A percentile compares a stretch with the other conserved stretches of the same genome.
phyloP scores from a whole-genome alignment of 1,140 invertebrate species.

The Centruroides vittatus region DNA sequence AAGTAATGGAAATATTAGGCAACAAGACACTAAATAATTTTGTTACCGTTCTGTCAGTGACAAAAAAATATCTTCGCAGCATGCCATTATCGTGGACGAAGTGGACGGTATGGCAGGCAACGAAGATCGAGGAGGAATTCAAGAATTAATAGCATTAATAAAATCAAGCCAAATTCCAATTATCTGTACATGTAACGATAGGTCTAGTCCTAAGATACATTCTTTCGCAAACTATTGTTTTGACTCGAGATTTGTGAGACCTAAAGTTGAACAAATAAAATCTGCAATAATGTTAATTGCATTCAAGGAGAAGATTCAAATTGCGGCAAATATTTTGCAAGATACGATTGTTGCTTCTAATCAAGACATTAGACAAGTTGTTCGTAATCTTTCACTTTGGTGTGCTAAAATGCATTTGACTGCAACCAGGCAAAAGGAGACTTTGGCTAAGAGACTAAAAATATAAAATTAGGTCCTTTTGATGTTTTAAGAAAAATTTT shows the following conservation, averaged over 20 bases:
- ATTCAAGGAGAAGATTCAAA: conserved; percentile 79
- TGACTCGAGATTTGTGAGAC: conserved; percentile 66
- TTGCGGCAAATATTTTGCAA: conserved; percentile 54
- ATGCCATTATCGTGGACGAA: conserved; percentile 97
- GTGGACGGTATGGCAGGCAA: conserved; percentile 99
- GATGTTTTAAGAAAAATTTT: conserved; percentile 86
- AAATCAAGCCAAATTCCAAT: conserved; percentile 83
- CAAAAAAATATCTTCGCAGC: conserved; percentile 36
- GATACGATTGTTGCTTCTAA: conserved; percentile 78
- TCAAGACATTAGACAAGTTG: conserved; percentile 81
- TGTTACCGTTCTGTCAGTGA: conserved; percentile 31
- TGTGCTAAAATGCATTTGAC: conserved; percentile 36
- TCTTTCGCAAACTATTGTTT: conserved; percentile 88
- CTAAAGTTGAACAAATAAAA: conserved; percentile 79
- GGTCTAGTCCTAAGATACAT: conserved; percentile 84
- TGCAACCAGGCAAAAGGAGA: conserved; percentile 20
- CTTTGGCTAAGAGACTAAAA: conserved; percentile 46
- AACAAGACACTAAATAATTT: conserved; percentile 49
- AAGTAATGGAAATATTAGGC: conserved; percentile 56
- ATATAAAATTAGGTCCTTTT: conserved; percentile 82
- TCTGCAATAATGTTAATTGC: conserved; percentile 77
- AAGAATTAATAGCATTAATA: conserved; percentile 84
- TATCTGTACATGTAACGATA: conserved; percentile 97
- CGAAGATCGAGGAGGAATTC: conserved; percentile 91
- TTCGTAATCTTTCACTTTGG: conserved; percentile 59